These are phyloP conservation scores for Peromyscus aztecus DNA, from an alignment of 2,797 vertebrate genomes.

Conservation along the genomic window DNA sequence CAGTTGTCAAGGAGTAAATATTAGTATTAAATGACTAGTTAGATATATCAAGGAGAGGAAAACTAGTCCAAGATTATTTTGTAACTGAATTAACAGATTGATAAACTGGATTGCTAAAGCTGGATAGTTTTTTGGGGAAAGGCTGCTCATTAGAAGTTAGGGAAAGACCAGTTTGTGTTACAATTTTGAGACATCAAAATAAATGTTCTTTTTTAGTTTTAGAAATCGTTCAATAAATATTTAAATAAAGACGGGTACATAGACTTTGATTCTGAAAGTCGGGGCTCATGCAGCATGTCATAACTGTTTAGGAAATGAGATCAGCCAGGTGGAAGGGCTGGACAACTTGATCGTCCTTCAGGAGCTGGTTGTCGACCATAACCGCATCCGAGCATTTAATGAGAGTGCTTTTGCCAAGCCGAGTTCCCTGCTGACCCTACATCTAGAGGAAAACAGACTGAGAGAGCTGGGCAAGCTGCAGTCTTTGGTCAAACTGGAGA, in stretches of 20 bases:
- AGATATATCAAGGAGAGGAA: not conserved
- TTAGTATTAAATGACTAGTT: not conserved
- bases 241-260: not conserved
- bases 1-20: conserved; percentile 3
- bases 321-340: conserved; percentile 93
- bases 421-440: conserved; percentile 89
- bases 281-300: conserved; percentile 9
- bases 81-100: not conserved
- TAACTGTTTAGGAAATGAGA: conserved; percentile 91
- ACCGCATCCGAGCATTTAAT: conserved; percentile 90
- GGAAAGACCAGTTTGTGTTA: conserved; percentile 24
- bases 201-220: conserved; percentile 7
- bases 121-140: not conserved
- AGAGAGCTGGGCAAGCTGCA: conserved; percentile 91
- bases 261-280: conserved; percentile 55
- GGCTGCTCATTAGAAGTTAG: not conserved
- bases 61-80: not conserved
- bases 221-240: conserved; percentile 1
- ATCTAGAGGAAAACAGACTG: conserved; percentile 92
- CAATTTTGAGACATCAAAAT: conserved; percentile 37
- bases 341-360: conserved; percentile 90
- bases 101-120: not conserved
- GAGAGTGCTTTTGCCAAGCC: conserved; percentile 91
- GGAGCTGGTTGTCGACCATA: conserved; percentile 92
- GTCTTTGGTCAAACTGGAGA: conserved; percentile 89